These are phyloP conservation scores for Thamnophis sirtalis DNA, from an alignment of 2,113 vertebrate genomes.

Conservation along the genomic window DNA sequence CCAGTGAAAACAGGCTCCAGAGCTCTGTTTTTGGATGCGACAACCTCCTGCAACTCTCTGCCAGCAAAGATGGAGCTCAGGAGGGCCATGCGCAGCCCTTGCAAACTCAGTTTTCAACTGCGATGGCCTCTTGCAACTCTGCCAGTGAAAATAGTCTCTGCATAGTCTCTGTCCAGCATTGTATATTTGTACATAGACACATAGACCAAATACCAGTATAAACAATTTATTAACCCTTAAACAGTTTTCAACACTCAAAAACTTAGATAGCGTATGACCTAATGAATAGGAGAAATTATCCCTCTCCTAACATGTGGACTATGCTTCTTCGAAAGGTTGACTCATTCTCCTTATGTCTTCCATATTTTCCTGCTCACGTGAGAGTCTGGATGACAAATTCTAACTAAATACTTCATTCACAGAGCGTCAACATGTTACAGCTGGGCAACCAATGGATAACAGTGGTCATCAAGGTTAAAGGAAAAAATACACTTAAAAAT, in stretches of 20 bases:
- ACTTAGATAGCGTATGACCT: not conserved
- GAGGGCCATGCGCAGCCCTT: too few species aligned
- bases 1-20: too few species aligned
- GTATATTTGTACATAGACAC: not conserved
- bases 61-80: too few species aligned
- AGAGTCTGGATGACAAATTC: not conserved
- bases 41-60: too few species aligned
- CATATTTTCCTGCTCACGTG: not conserved
- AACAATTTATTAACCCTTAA: conserved; percentile 19
- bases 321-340: not conserved
- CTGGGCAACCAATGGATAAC: not conserved
- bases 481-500: not conserved
- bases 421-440: not conserved
- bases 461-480: not conserved
- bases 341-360: not conserved
- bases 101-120: too few species aligned
- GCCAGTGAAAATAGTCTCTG: too few species aligned
- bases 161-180: not conserved
- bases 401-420: not conserved
- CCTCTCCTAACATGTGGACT: not conserved
- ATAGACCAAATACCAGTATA: not conserved
- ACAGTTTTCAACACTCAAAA: not conserved
- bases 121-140: too few species aligned
- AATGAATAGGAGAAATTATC: not conserved
- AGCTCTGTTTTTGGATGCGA: too few species aligned